Conservation (phyloP, 2,113 vertebrate genomes). For the Dipodomys ordii region DNA sequence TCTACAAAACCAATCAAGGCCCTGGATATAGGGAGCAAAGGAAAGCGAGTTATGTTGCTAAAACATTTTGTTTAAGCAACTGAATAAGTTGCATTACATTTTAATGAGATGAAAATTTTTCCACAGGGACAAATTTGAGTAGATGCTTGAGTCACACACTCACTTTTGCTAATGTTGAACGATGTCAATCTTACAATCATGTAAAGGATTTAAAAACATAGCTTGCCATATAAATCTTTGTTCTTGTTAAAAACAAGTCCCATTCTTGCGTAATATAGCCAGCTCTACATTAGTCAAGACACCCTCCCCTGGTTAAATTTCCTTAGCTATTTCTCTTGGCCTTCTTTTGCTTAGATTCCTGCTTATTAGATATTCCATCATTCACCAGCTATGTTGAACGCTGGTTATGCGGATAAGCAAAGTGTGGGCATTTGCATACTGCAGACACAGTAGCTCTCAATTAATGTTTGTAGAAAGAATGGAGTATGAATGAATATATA, state of each 20-base stretch:
- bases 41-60: neutral
- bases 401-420: neutral
- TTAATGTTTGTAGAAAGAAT: slow-evolving; percentile 10
- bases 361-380: neutral
- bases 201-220: neutral
- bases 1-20: neutral
- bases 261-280: slow-evolving; percentile 2
- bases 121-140: slow-evolving; percentile 31
- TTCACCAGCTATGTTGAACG: neutral
- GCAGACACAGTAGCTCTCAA: neutral
- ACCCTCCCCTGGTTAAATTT: slow-evolving; percentile 24
- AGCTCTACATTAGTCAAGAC: slow-evolving; percentile 9
- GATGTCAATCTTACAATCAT: neutral
- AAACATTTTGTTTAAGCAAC: neutral
- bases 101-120: slow-evolving; percentile 35
- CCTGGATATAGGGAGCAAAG: neutral
- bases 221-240: neutral
- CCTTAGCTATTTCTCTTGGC: neutral
- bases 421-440: neutral
- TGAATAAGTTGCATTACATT: neutral
- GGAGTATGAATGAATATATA: neutral
- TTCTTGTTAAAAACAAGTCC: slow-evolving; percentile 4
- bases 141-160: slow-evolving; percentile 7
- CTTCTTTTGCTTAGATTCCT: slow-evolving; percentile 33
- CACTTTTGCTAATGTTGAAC: neutral